A percentile compares a stretch with the other conserved stretches of the same genome.
Conservation (phyloP, 2,888 invertebrate species). For the Conomelus anceps region DNA sequence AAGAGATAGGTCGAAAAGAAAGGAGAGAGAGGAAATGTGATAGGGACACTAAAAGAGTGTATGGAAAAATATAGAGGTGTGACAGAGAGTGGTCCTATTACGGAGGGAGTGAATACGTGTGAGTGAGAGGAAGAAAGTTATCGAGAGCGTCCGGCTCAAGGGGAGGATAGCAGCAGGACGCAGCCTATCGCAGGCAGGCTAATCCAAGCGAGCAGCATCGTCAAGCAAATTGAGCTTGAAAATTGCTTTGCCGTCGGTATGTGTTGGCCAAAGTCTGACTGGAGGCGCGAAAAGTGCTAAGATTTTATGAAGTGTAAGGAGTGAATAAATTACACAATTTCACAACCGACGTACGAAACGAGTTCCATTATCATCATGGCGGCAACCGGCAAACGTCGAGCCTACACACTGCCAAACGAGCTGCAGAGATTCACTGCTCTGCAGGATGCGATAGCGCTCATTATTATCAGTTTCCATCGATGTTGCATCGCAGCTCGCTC, state of each 20-base stretch:
- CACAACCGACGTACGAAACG: not conserved
- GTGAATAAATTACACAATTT: not conserved
- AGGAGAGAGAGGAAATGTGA: too few species aligned
- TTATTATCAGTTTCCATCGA: not conserved
- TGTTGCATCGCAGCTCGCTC: not conserved
- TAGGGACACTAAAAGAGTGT: too few species aligned
- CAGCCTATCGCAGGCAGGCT: not conserved
- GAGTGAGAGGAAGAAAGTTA: too few species aligned
- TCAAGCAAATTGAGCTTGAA: not conserved
- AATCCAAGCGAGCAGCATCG: not conserved
- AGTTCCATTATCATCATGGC: not conserved
- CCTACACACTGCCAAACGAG: not conserved
- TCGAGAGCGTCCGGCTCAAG: not conserved
- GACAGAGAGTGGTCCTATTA: too few species aligned
- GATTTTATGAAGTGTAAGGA: not conserved
- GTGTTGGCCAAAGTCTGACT: not conserved
- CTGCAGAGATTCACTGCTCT: not conserved
- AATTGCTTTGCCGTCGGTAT: not conserved
- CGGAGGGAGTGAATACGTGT: too few species aligned
- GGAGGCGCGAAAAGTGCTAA: not conserved
- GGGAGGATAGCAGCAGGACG: not conserved
- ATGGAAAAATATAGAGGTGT: too few species aligned
- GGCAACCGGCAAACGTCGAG: too few species aligned
- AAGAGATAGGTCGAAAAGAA: too few species aligned
- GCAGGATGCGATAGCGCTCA: not conserved